phyloP scores from a whole-genome alignment of 2,113 vertebrate species.

The Varanus salvator region DNA sequence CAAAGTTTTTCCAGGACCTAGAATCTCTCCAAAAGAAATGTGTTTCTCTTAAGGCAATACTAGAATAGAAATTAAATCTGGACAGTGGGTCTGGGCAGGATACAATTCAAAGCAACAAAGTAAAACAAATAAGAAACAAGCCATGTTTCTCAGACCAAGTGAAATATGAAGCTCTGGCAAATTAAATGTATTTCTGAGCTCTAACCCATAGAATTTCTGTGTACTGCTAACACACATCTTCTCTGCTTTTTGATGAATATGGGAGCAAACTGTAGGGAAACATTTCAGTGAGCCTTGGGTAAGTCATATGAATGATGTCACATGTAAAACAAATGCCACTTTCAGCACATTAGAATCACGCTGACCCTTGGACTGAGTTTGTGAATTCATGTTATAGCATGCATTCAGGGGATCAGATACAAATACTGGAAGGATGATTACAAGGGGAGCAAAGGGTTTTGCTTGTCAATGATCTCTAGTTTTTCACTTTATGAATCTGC shows the following conservation, averaged over 20 bases:
- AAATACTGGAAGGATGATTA: neutral
- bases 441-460: neutral
- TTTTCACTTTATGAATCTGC: neutral
- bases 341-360: neutral
- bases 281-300: neutral
- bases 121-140: slow-evolving; percentile 19
- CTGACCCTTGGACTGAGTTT: neutral
- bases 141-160: neutral
- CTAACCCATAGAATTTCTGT: neutral
- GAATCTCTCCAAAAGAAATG: neutral
- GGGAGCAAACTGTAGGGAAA: slow-evolving; percentile 11
- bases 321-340: neutral
- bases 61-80: slow-evolving; percentile 23
- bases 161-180: slow-evolving; percentile 20
- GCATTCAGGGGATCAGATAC: neutral
- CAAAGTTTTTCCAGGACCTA: neutral
- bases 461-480: neutral
- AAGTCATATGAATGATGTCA: neutral
- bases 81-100: slow-evolving; percentile 15
- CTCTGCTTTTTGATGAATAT: neutral
- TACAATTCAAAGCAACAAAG: slow-evolving; percentile 33
- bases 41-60: neutral
- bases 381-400: neutral
- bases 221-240: neutral
- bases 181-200: neutral